phyloP scores from a whole-genome alignment of 2,888 invertebrate species.

The Cylloceria caligata region DNA sequence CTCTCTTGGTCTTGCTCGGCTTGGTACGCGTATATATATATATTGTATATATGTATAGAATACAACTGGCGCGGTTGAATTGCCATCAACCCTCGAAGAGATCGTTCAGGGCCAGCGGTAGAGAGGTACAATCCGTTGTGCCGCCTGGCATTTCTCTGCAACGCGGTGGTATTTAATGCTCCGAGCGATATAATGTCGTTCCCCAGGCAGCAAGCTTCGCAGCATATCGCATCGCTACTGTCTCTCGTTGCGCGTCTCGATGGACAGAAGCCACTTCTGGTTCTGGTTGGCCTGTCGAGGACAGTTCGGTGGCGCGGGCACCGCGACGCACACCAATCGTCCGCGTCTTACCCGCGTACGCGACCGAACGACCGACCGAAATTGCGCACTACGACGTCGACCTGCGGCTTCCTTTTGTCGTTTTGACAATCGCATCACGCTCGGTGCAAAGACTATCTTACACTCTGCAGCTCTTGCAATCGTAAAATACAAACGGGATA shows the following conservation, averaged over 20 bases:
- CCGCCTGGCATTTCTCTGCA: constrained; percentile 29
- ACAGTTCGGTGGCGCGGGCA: constrained; percentile 42
- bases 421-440: constrained; percentile 38
- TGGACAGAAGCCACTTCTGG: constrained; percentile 40
- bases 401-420: constrained; percentile 38
- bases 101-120: neutral
- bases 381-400: constrained; percentile 49
- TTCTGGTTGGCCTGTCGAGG: constrained; percentile 40
- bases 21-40: neutral
- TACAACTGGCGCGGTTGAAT: neutral
- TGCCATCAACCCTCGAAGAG: neutral
- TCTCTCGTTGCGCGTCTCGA: constrained; percentile 33
- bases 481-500: neutral
- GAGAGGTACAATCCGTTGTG: constrained; percentile 2
- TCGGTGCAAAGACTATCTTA: constrained; percentile 24
- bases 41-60: neutral
- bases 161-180: constrained; percentile 50
- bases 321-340: constrained; percentile 20
- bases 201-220: neutral
- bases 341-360: constrained; percentile 6
- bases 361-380: constrained; percentile 52
- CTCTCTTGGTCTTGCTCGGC: constrained; percentile 58
- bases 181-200: constrained; percentile 43
- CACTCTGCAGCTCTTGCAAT: neutral
- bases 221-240: constrained; percentile 49